phyloP scores from a whole-genome alignment of 2,797 vertebrate genomes.

The Miopithecus talapoin region DNA sequence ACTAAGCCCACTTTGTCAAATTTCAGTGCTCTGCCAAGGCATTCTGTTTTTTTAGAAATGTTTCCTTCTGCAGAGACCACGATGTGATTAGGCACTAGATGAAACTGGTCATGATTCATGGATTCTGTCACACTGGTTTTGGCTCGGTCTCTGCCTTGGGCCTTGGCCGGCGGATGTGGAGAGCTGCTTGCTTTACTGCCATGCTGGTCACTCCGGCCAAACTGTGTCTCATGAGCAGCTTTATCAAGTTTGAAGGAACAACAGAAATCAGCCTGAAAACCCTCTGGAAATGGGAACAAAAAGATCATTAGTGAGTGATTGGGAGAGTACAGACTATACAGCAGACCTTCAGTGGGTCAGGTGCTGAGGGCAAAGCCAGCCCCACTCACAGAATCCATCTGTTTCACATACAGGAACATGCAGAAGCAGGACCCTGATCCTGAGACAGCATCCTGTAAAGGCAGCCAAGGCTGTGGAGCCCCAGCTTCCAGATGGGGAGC shows the following conservation, averaged over 20 bases:
- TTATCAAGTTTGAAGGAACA: slow-evolving; percentile 89
- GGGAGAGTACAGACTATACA: too few relatives aligned
- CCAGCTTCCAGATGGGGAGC: not conserved
- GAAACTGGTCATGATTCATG: slow-evolving; percentile 81
- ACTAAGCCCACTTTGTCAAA: slow-evolving; percentile 82
- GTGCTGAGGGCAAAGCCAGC: not conserved
- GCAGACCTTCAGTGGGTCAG: not conserved
- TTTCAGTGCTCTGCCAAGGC: slow-evolving; percentile 84
- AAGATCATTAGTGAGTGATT: not conserved
- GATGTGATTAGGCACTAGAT: slow-evolving; percentile 88
- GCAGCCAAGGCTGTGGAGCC: not conserved
- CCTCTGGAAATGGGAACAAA: slow-evolving; percentile 87
- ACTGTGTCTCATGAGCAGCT: slow-evolving; percentile 80
- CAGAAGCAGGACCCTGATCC: not conserved
- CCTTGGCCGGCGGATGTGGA: slow-evolving; percentile 77
- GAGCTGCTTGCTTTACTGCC: slow-evolving; percentile 79
- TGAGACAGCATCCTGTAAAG: not conserved
- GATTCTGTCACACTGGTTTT: slow-evolving; percentile 79
- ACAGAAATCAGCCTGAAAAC: slow-evolving; percentile 96
- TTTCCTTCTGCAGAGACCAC: slow-evolving; percentile 83
- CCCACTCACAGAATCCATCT: not conserved
- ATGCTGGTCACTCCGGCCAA: slow-evolving; percentile 77
- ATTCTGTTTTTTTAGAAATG: slow-evolving; percentile 81
- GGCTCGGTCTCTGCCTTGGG: slow-evolving; percentile 83
- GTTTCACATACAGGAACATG: accelerated